Base-by-base conservation (phyloP, 2,113 vertebrate genomes). In the Ceratotherium simum region DNA sequence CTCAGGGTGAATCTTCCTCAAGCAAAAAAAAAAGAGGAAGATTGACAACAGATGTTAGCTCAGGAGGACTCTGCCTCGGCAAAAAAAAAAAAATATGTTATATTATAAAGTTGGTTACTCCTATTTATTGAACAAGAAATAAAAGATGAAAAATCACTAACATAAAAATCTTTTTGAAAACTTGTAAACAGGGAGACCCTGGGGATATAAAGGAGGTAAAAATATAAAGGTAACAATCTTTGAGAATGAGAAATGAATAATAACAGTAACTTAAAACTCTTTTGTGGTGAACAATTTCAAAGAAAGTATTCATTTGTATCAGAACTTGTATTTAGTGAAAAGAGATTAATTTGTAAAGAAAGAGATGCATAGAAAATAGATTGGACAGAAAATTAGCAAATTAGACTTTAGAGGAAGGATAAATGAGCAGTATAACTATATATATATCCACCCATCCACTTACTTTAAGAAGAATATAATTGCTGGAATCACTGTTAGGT, bases 81-180 rank as follows among this genome's bases (percentile, higher is more conserved):
- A 48, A 48, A 48, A 48, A 48, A 48, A 42, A 39, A 39, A 39
- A 39, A 39, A n/a, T 62, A 4, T 92, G 46, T 67, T 48, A n/a
- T 51, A 39, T 67, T 94, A n/a, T 67, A n/a, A 73, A 89, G 46
- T 89, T 75, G 33, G 7, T 73, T 25, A 75, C 14, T 75, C 25
- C 31, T 81, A 31, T 78, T 81, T 78, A 86, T 64, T 90, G 60
- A 92, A 67, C 16, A 88, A 89, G 88, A 83, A 91, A 78, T 67
- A 42, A 82, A 93, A 88, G 79, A 56, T 70, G 29, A 86, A 91
- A 67, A 67, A 78, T 81, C 25, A 58, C 46, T 80, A 85, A 80
- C 20, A 69, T 56, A 39, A 65, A 80, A 56, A 20, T 79, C 54
- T 70, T 67, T 87, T 70, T 79, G 29, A 31, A 78, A 93, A 86